Base-by-base conservation (phyloP, 2,888 invertebrate genomes). In the Ectemnius lituratus region DNA sequence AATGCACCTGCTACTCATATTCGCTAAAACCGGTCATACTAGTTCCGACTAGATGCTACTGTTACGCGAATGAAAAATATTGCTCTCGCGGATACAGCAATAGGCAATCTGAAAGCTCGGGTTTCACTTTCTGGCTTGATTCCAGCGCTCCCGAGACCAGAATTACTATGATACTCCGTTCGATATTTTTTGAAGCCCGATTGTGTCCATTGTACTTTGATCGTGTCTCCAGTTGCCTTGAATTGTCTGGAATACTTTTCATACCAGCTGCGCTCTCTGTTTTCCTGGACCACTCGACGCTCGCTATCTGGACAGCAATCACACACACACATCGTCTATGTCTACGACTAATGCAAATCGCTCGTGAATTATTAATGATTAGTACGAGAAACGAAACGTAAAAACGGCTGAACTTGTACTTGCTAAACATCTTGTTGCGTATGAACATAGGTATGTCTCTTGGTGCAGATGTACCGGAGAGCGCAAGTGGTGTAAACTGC, bases 101-200 rank as follows among this genome's bases (percentile, higher is more conserved):
- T 72, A 73, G 67, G 67, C 77, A 78, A 76, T 74, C 72, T 68
- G 70, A 76, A 77, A 76, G 76, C 78, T 67, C 72, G 5, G 70
- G 85, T 85, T 87, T 87, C 86, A 84, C 85, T 84, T 87, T 87
- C 85, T 87, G 87, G 88, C 87, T 80, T 68, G 65, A 61, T 69
- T 86, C 87, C 87, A 88, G 75, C 76, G 83, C 81, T 84, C 83
- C 82, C 78, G 75, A 86, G 83, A 87, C 87, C 85, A 73, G 77
- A 77, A 85, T 86, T 75, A 70, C 65, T 62, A 61, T 59, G 62
- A 70, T 65, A 47, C 37, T 57, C 52, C 20, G 64, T 62, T 69
- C 76, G 77, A 75, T 68, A 74, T 58, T 64, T 46, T 45, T 47
- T 52, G 13, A 3, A 6, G 16, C 8, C 20, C 5, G 27, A 57